Conservation (phyloP, 2,113 vertebrate species). For the Rhea americana region DNA sequence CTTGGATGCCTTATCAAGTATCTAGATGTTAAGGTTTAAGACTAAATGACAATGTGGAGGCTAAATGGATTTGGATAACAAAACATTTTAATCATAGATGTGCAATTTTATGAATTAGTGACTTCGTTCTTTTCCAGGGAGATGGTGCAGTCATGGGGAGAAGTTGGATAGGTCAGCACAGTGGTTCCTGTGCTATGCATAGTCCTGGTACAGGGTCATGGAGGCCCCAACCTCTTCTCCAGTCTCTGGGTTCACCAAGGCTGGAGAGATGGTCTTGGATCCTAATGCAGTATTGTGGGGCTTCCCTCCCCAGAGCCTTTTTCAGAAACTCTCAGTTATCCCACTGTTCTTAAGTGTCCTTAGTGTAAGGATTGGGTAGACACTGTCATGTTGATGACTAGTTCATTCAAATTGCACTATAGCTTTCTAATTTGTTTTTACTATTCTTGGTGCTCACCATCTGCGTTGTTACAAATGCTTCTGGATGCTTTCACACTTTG, state of each 20-base stretch:
- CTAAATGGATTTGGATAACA: neutral
- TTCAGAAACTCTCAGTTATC: neutral
- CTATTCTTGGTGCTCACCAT: too few relatives aligned
- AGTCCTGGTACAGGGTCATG: accelerated
- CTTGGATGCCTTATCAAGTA: neutral
- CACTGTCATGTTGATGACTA: neutral
- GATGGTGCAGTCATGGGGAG: neutral
- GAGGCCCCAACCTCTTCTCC: accelerated
- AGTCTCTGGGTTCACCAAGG: accelerated
- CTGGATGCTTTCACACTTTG: neutral
- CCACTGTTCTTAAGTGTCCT: neutral
- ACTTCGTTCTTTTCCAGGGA: neutral
- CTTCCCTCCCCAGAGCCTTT: neutral
- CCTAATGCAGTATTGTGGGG: neutral
- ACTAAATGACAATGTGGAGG: neutral
- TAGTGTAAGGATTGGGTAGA: neutral
- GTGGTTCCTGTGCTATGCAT: neutral
- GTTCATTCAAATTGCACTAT: accelerated
- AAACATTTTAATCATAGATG: neutral
- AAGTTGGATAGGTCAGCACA: neutral
- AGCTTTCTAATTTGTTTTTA: neutral
- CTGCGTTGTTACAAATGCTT: neutral
- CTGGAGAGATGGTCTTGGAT: neutral
- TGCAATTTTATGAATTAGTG: neutral
- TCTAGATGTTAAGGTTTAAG: neutral